Conservation (phyloP, 2,113 vertebrate genomes). For the Myodes glareolus region DNA sequence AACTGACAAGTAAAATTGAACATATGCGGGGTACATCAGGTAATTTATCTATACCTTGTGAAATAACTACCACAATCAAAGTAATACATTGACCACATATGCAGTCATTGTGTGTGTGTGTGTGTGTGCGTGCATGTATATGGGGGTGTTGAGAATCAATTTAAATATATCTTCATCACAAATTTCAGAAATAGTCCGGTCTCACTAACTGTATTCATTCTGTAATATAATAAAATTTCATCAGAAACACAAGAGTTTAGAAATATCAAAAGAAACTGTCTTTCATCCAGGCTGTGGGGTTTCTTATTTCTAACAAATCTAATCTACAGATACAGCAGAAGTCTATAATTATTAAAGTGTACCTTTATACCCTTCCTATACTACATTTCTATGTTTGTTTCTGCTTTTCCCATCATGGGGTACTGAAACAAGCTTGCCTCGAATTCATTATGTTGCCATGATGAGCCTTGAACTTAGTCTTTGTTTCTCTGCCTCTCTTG, state of each 20-base stretch:
- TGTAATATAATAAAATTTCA: neutral
- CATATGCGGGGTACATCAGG: fast-evolving
- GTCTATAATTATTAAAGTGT: neutral
- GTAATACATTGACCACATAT: neutral
- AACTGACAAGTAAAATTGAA: neutral
- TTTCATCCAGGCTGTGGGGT: neutral
- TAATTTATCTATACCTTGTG: neutral
- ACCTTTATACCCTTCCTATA: neutral
- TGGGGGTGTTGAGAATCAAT: neutral
- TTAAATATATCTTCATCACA: neutral
- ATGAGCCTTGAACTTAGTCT: neutral
- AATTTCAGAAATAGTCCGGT: neutral
- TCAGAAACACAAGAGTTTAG: neutral
- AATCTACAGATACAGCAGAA: neutral
- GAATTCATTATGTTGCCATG: neutral
- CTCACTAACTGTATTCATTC: neutral
- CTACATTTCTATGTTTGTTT: neutral
- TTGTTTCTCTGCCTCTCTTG: neutral
- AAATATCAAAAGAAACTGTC: neutral
- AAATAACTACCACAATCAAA: neutral
- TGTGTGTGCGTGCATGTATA: too few relatives aligned
- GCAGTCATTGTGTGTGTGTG: neutral
- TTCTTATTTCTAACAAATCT: neutral
- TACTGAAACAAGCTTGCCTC: neutral
- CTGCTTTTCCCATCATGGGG: neutral